Conservation (phyloP, 1,140 invertebrate genomes). For the Lepidostoma basale region DNA sequence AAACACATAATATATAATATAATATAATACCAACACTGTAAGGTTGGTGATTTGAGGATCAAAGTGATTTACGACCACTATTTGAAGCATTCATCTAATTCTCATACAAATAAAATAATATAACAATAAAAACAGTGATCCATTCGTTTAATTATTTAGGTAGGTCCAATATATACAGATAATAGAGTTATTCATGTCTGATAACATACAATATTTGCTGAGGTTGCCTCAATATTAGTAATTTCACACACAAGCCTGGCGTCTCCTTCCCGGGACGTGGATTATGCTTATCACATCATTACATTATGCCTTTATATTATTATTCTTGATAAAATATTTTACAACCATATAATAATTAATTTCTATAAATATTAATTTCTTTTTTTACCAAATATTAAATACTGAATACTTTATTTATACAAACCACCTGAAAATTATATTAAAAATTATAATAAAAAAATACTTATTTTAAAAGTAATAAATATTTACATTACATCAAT, state of each 20-base stretch:
- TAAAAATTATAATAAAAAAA: constrained; percentile 10
- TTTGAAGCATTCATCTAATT: constrained; percentile 18
- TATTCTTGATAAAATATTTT: constrained; percentile 35
- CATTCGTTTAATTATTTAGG: constrained; percentile 29
- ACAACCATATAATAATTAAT: constrained; percentile 37
- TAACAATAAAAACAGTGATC: constrained; percentile 45
- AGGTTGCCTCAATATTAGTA: constrained; percentile 30
- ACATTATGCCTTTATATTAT: constrained; percentile 33
- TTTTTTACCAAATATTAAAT: constrained; percentile 30
- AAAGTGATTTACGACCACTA: constrained; percentile 3
- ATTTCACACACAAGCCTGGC: constrained; percentile 22
- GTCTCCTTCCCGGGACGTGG: constrained; percentile 21
- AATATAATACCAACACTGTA: constrained; percentile 26
- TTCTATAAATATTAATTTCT: constrained; percentile 31
- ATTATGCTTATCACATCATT: constrained; percentile 38
- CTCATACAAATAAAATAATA: constrained; percentile 41
- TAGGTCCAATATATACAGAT: constrained; percentile 40
- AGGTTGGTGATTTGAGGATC: constrained; percentile 1
- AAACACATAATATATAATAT: too few species aligned
- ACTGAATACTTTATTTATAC: constrained; percentile 29
- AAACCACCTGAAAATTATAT: constrained; percentile 33
- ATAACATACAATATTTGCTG: constrained; percentile 24
- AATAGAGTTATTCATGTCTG: constrained; percentile 25
- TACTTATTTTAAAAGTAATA: constrained; percentile 7
- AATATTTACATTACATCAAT: constrained; percentile 34